Conservation (phyloP, 2,113 vertebrate species). For the Alaudala cheleensis region DNA sequence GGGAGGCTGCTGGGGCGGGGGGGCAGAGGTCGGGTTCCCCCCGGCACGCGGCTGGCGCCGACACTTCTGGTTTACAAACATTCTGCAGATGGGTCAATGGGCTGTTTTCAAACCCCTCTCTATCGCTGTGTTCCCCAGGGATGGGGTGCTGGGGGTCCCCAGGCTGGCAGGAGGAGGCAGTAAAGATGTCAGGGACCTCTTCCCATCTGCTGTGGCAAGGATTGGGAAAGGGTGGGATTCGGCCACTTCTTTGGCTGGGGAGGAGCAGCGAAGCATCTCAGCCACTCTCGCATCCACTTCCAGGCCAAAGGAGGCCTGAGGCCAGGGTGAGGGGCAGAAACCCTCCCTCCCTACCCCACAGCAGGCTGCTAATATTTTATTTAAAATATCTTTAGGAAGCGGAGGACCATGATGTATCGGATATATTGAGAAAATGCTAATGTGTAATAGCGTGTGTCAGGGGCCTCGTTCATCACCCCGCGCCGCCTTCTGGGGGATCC, state of each 20-base stretch:
- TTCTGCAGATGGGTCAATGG: constrained; percentile 60
- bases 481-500: constrained; percentile 75
- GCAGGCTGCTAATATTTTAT: constrained; percentile 71
- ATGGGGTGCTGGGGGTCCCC: background rate
- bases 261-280: background rate
- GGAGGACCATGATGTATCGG: constrained; percentile 70
- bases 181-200: background rate
- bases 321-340: background rate
- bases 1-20: constrained; percentile 18
- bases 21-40: constrained; percentile 3
- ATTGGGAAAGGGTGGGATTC: background rate
- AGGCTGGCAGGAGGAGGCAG: background rate
- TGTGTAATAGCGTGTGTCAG: constrained; percentile 75
- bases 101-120: constrained; percentile 24
- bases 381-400: constrained; percentile 67
- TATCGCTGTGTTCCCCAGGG: background rate
- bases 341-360: background rate
- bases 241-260: background rate
- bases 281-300: background rate
- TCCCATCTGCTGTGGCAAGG: background rate
- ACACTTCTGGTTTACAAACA: constrained; percentile 78
- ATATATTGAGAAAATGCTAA: constrained; percentile 81
- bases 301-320: background rate
- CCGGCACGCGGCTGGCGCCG: constrained; percentile 47
- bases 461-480: constrained; percentile 78